Evolutionary conservation across 2,113 vertebrate genomes (phyloP).

Genomic region (Alethe diademata): DNA sequence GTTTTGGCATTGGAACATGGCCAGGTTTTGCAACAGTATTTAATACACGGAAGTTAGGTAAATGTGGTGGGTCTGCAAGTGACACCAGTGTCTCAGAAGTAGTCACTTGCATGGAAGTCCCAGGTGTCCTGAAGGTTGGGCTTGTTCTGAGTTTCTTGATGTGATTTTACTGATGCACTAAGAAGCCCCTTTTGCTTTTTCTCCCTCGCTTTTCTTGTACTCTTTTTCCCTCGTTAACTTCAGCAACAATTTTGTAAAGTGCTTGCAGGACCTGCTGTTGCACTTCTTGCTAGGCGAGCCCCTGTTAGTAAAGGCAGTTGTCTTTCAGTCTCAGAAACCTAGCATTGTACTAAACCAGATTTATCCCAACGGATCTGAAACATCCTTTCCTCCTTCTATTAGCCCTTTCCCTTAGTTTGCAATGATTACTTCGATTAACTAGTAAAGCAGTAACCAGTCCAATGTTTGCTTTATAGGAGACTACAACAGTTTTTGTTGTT

Average conservation of each 20-base stretch:
- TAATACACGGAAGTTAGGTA: rapidly evolving
- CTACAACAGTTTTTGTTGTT: not conserved
- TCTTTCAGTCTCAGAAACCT: not conserved
- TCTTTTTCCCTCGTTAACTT: not conserved
- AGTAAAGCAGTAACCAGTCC: not conserved
- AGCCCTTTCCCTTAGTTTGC: not conserved
- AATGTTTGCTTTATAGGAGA: not conserved
- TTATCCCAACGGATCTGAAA: not conserved
- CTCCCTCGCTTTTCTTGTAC: not conserved
- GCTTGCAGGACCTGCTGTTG: not conserved
- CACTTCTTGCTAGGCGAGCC: not conserved
- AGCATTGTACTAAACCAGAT: not conserved
- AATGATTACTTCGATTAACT: not conserved
- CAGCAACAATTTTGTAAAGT: not conserved
- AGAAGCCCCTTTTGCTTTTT: not conserved
- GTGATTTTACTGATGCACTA: not conserved
- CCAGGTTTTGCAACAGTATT: not conserved
- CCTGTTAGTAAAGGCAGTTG: not conserved
- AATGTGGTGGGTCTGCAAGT: not conserved
- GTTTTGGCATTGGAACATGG: not conserved
- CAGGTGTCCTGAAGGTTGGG: not conserved
- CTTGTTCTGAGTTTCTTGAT: not conserved
- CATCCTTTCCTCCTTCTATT: not conserved
- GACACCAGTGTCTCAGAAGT: not conserved
- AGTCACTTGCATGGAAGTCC: not conserved